Evolutionary conservation across 92 coral and sea anemone genomes (phyloP), one percentile per base, ranked within the genome.

Genomic region (Pocillopora meandrina): DNA sequence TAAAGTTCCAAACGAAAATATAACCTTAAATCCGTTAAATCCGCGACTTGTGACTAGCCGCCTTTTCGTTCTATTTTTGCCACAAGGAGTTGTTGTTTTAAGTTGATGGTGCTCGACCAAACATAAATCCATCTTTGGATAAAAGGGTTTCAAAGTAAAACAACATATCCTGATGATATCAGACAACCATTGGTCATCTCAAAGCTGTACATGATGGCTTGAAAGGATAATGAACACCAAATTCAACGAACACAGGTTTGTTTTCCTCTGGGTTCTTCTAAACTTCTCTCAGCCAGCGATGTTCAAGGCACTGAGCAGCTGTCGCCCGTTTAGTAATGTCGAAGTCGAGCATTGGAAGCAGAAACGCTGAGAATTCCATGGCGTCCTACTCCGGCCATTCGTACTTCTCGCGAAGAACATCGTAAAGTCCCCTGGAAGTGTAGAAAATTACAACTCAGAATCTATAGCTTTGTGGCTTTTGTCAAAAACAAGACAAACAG

Each of bases 321-420:
- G 98, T 92, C 1, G 97, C 97, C 68, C 98, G 85, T 63, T 89
- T 91, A 0, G 92, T 97, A 35, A 92, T 93, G 84, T 94, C 92
- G 66, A 89, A 94, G 86, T 96, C 98, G 82, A 96, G 74, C 99
- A 96, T 96, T 57, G 99, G 99, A 60, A 87, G 84, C n/a, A n/a
- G n/a, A n/a, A n/a, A n/a, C n/a, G n/a, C n/a, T n/a, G n/a, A n/a
- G n/a, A n/a, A n/a, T n/a, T n/a, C n/a, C n/a, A n/a, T n/a, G n/a
- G n/a, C n/a, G n/a, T n/a, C n/a, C n/a, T n/a, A n/a, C n/a, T n/a
- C n/a, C n/a, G n/a, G n/a, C n/a, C n/a, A n/a, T n/a, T n/a, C n/a
- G n/a, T n/a, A n/a, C n/a, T n/a, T n/a, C n/a, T n/a, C n/a, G n/a
- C n/a, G n/a, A n/a, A n/a, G n/a, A n/a, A n/a, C n/a, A n/a, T n/a